Percentiles rank a stretch among this genome's conserved stretches.
Evolutionary conservation across 2,113 vertebrate species (phyloP).

Genomic region (Pterocles gutturalis): DNA sequence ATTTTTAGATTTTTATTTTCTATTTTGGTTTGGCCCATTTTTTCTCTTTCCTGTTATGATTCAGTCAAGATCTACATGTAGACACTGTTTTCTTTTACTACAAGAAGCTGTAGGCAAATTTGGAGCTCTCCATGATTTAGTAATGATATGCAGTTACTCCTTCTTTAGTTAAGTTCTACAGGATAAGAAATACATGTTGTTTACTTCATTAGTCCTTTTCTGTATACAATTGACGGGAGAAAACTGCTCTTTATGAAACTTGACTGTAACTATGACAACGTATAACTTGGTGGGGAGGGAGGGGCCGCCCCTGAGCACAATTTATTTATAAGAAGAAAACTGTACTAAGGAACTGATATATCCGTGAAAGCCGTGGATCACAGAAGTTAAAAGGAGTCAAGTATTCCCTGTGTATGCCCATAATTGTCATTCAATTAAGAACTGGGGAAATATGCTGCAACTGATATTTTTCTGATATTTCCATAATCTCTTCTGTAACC

Average conservation of each 20-base stretch:
- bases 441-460: not conserved
- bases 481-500: not conserved
- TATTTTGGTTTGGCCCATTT: not conserved
- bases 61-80: not conserved
- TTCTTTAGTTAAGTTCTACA: not conserved
- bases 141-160: not conserved
- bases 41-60: not conserved
- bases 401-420: not conserved
- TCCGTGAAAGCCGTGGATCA: not conserved
- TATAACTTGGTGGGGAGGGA: not conserved
- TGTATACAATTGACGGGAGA: not conserved
- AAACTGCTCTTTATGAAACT: not conserved
- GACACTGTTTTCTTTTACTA: not conserved
- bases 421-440: not conserved
- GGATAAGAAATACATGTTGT: not conserved
- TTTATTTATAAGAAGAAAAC: not conserved
- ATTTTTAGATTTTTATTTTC: not conserved
- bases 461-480: not conserved
- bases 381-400: not conserved
- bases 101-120: not conserved
- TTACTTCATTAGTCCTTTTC: not conserved
- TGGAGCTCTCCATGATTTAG: not conserved
- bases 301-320: fast-evolving
- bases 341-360: not conserved
- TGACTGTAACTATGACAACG: not conserved